Conservation (phyloP, 1,140 invertebrate genomes). For the Lepidurus arcticus region DNA sequence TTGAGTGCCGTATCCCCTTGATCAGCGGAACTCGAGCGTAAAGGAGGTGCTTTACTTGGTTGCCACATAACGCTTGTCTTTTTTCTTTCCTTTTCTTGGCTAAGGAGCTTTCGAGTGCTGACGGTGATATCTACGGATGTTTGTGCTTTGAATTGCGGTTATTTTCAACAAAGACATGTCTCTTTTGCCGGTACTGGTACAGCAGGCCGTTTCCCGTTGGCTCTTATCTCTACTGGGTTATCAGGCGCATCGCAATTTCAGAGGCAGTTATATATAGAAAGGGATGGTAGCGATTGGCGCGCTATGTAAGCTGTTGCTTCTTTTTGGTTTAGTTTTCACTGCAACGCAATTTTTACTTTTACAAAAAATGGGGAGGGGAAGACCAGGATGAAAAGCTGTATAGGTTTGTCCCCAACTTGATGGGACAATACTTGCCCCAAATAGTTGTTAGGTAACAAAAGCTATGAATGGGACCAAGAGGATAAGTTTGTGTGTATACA, state of each 20-base stretch:
- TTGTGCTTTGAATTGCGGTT: background rate
- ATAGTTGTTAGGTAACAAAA: constrained; percentile 9
- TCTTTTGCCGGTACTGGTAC: background rate
- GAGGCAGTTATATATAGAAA: background rate
- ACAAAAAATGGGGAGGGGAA: background rate
- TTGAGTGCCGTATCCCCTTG: background rate
- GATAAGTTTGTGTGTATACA: background rate
- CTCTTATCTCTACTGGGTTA: background rate
- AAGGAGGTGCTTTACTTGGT: background rate
- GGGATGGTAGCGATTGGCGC: background rate
- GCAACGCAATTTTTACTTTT: background rate
- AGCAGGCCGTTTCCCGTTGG: background rate
- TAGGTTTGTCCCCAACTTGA: background rate
- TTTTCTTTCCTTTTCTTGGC: background rate
- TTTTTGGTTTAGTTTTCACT: background rate
- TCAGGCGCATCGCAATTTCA: background rate
- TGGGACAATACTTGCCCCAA: background rate
- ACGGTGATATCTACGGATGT: background rate
- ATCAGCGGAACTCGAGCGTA: background rate
- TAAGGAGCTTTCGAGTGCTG: background rate
- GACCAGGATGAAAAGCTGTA: background rate
- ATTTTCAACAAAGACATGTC: background rate
- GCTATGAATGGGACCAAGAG: background rate
- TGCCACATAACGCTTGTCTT: background rate
- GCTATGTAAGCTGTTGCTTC: background rate